Conservation (phyloP, 30 jellyfish, hydroid and myxozoan genomes). For the Calvadosia cruxmelitensis region DNA sequence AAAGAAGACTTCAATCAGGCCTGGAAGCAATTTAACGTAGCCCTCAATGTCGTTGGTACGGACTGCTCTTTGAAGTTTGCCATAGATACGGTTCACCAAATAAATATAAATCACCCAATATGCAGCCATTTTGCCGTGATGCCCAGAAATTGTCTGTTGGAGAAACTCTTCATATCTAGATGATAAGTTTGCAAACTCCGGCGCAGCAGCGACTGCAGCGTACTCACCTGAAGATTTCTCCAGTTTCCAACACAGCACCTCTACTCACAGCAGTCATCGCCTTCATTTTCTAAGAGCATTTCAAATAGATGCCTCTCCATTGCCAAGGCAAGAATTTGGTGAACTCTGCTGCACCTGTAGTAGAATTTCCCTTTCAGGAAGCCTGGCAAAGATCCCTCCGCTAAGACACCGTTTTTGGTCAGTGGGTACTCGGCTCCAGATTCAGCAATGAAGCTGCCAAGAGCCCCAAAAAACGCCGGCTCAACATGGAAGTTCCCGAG, state of each 20-base stretch:
- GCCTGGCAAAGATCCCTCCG: slow-evolving; percentile 17
- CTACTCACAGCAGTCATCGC: background rate
- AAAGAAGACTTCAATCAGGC: background rate
- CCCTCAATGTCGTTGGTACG: background rate
- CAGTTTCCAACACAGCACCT: too few relatives aligned
- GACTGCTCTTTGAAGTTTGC: background rate
- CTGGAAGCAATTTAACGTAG: too few relatives aligned
- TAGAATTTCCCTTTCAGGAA: slow-evolving; percentile 17
- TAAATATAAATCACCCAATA: background rate
- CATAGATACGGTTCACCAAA: background rate
- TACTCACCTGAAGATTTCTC: too few relatives aligned
- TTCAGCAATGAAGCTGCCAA: slow-evolving; percentile 13
- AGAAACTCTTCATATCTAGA: background rate
- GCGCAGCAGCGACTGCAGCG: too few relatives aligned
- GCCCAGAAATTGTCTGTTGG: background rate
- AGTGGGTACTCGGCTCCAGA: slow-evolving; percentile 14
- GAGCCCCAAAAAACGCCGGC: slow-evolving; percentile 12
- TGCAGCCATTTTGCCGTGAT: background rate
- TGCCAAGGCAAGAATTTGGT: slow-evolving; percentile 3
- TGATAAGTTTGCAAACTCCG: too few relatives aligned
- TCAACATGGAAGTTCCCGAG: slow-evolving; percentile 25
- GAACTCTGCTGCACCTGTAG: slow-evolving; percentile 15
- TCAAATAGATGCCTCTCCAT: background rate
- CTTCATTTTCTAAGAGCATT: background rate
- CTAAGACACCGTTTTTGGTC: slow-evolving; percentile 10